Evolutionary conservation across 1,140 invertebrate genomes (phyloP), one percentile per base, ranked within the genome.

Genomic region (Drosophila tsacasi): DNA sequence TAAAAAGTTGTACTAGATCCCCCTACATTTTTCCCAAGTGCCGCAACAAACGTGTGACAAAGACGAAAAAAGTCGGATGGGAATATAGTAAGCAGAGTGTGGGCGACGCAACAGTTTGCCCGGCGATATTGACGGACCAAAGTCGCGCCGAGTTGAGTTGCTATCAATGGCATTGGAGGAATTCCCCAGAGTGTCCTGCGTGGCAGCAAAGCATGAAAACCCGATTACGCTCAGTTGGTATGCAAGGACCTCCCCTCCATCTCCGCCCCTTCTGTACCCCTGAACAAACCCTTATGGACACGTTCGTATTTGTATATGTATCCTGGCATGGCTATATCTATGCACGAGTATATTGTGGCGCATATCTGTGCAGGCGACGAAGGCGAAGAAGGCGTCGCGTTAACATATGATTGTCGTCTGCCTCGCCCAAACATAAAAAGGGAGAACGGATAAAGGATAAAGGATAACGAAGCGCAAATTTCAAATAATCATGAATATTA

Each of bases 401-500:
- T 85, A 85, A 87, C 83, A 87, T 87, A 89, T 89, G 84, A 87
- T 87, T 87, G 83, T 89, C 84, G 84, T 81, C 58, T 87, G 83
- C 81, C 72, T 76, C 49, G 65, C 67, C 69, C 42, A 64, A 79
- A 81, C 81, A 89, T 81, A 89, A 89, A 87, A 87, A 64, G 79
- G 84, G 81, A 87, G 83, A 87, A 87, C 35, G 54, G 84, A 89
- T 89, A 87, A 87, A 57, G 54, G 81, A 87, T 89, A 87, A 89
- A 79, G 84, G 84, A 87, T 87, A 87, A 87, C 81, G 84, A 87
- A 87, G 84, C 84, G 84, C 84, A 87, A 87, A 87, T 87, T 87
- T 87, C 84, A 87, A 87, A 87, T 87, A 87, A 89, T 87, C 84
- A 87, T 87, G 84, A 87, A 87, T 89, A 89, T 87, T 89, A 87